phyloP scores from a whole-genome alignment of 2,113 vertebrate genomes.

The Limanda limanda region DNA sequence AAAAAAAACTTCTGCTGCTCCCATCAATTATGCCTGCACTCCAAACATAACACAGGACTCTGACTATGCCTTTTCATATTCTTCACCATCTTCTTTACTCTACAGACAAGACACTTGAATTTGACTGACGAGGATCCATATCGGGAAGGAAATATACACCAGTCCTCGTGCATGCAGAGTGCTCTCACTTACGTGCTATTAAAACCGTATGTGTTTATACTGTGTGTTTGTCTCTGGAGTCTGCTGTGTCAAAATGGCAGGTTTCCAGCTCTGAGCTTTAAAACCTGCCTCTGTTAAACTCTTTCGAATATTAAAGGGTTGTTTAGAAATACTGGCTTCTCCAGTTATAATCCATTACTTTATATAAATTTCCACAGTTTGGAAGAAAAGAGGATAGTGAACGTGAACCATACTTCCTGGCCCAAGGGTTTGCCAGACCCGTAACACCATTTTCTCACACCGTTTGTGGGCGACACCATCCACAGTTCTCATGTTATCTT shows the following conservation, averaged over 20 bases:
- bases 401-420: slow-evolving; percentile 1
- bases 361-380: neutral
- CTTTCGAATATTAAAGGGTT: slow-evolving; percentile 15
- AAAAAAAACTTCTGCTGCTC: slow-evolving; percentile 33
- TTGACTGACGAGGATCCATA: slow-evolving; percentile 3
- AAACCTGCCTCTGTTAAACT: neutral
- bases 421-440: slow-evolving; percentile 16
- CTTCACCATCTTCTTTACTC: neutral
- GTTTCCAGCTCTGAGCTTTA: neutral
- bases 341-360: neutral
- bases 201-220: slow-evolving; percentile 45
- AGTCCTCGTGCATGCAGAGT: neutral
- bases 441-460: slow-evolving; percentile 12
- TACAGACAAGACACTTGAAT: neutral
- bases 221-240: neutral
- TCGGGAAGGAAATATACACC: slow-evolving; percentile 10
- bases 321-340: neutral
- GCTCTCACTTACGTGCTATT: slow-evolving; percentile 25
- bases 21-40: slow-evolving; percentile 10
- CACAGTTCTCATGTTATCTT: slow-evolving; percentile 3
- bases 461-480: neutral
- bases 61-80: too few relatives aligned
- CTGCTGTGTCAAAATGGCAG: neutral
- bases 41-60: too few relatives aligned
- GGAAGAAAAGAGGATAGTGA: neutral